Conservation (phyloP, 1,140 invertebrate species). For the Diprion similis region DNA sequence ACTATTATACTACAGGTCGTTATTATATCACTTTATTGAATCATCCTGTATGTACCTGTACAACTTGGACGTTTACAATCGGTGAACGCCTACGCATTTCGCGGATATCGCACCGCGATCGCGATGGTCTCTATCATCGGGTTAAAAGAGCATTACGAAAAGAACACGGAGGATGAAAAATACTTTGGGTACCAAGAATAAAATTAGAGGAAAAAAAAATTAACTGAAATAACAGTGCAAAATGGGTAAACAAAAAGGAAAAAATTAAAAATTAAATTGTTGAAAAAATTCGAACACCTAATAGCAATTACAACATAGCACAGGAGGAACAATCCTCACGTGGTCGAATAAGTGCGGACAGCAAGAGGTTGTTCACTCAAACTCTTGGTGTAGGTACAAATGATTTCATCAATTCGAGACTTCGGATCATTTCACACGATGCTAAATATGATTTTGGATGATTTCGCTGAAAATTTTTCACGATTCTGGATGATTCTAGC, state of each 20-base stretch:
- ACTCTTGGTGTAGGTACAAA: too few species aligned
- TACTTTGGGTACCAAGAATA: too few species aligned
- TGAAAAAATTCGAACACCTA: too few species aligned
- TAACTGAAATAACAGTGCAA: background rate
- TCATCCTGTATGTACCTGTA: background rate
- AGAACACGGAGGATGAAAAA: too few species aligned
- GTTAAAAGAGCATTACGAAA: background rate
- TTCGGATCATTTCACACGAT: too few species aligned
- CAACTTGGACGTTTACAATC: constrained; percentile 4
- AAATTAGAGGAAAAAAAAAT: background rate
- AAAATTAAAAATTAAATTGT: too few species aligned
- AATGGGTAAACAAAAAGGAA: background rate
- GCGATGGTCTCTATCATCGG: background rate
- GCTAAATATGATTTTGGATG: too few species aligned
- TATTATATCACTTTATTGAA: constrained; percentile 8
- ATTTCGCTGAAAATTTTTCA: too few species aligned
- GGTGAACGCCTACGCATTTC: background rate
- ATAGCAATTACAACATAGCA: too few species aligned
- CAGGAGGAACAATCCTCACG: background rate
- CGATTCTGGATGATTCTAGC: too few species aligned
- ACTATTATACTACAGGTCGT: background rate
- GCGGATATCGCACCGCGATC: background rate
- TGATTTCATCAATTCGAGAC: too few species aligned
- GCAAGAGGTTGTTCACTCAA: too few species aligned
- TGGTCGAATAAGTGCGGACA: background rate